These are phyloP conservation scores for Callosobruchus maculatus DNA, from an alignment of 2,888 invertebrate species.

Conservation along the genomic window DNA sequence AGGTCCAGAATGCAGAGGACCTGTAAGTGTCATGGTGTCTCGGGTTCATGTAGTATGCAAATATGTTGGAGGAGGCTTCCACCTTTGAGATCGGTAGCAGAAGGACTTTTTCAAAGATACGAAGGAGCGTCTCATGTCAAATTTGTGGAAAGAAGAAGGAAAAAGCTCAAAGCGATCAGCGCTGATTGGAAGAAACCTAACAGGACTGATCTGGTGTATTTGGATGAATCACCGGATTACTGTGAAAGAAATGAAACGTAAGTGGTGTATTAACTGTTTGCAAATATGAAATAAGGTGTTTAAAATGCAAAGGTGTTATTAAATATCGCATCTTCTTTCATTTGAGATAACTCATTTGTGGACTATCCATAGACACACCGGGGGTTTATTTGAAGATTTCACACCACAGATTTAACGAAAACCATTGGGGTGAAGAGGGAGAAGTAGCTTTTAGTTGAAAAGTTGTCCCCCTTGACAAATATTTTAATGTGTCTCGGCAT, in stretches of 20 bases:
- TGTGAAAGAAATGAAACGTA: slow-evolving; percentile 83
- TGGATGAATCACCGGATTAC: slow-evolving; percentile 89
- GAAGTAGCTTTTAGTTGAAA: no score
- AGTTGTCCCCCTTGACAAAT: no score
- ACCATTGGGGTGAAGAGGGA: no score
- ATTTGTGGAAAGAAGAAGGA: slow-evolving; percentile 59
- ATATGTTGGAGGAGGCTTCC: slow-evolving; percentile 88
- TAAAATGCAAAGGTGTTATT: no score
- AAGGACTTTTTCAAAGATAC: slow-evolving; percentile 73
- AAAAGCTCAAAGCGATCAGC: slow-evolving; percentile 68
- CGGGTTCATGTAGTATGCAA: slow-evolving; percentile 84
- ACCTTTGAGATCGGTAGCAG: slow-evolving; percentile 72
- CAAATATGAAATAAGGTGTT: background rate
- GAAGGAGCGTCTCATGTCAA: slow-evolving; percentile 86
- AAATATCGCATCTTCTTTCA: no score
- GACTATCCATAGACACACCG: no score
- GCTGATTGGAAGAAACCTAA: slow-evolving; percentile 81
- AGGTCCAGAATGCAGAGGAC: slow-evolving; percentile 78
- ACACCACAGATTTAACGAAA: no score
- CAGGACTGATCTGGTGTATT: slow-evolving; percentile 84
- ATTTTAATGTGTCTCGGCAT: no score
- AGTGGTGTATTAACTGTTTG: slow-evolving; percentile 40
- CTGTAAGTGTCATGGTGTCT: slow-evolving; percentile 93
- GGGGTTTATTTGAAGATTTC: no score
- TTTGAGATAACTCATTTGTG: no score